A percentile compares a stretch with the other conserved stretches of the same genome.
Evolutionary conservation across 2,113 vertebrate genomes (phyloP).

Genomic region (Thunnus maccoyii): DNA sequence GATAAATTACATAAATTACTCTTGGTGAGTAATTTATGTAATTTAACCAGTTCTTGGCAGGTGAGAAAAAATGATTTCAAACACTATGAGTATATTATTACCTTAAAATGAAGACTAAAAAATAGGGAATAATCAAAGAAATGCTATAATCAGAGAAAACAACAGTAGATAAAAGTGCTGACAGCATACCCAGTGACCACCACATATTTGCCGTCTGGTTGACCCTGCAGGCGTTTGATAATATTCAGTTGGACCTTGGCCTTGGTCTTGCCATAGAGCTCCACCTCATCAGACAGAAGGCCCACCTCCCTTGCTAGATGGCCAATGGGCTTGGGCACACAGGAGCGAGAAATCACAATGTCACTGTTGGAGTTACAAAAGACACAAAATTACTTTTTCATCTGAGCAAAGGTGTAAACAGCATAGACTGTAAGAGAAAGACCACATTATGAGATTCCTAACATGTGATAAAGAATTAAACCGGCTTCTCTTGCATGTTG

Average conservation of each 20-base stretch:
- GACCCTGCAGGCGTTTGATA: constrained; percentile 89
- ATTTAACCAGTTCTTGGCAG: too few relatives aligned
- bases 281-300: constrained; percentile 91
- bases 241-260: constrained; percentile 92
- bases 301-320: constrained; percentile 90
- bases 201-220: constrained; percentile 94
- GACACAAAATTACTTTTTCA: background rate
- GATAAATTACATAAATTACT: too few relatives aligned
- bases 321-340: constrained; percentile 89
- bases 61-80: too few relatives aligned
- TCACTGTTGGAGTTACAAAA: constrained; percentile 84
- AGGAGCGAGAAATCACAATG: constrained; percentile 93
- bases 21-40: too few relatives aligned
- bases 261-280: constrained; percentile 94
- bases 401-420: background rate
- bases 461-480: background rate
- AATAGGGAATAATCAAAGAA: too few relatives aligned
- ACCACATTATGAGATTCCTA: background rate
- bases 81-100: too few relatives aligned
- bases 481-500: background rate
- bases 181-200: constrained; percentile 94
- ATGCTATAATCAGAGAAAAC: background rate
- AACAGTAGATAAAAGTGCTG: background rate
- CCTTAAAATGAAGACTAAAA: too few relatives aligned
- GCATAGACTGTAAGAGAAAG: background rate